Percentiles rank a stretch among this genome's conserved stretches.
These are phyloP conservation scores for Onthophagus taurus DNA, from an alignment of 1,140 invertebrate genomes.

Conservation along the genomic window DNA sequence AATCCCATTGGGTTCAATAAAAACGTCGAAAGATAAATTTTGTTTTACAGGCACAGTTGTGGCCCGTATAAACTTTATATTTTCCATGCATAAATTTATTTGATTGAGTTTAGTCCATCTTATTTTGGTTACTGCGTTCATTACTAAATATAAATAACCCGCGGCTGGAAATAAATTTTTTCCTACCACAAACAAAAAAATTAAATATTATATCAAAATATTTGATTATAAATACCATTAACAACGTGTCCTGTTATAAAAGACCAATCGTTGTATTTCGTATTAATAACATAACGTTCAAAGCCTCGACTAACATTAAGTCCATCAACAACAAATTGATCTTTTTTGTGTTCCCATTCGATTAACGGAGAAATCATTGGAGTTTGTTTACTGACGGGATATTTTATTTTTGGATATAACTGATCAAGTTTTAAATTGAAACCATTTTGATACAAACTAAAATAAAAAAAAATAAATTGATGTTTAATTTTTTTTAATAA, in stretches of 20 bases:
- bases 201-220: background rate
- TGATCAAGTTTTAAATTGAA: constrained; percentile 3
- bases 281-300: no score
- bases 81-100: constrained; percentile 74
- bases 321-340: no score
- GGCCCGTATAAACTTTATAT: constrained; percentile 74
- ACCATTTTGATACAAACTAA: background rate
- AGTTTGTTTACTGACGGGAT: constrained; percentile 2
- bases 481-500: no score
- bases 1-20: constrained; percentile 50
- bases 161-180: constrained; percentile 84
- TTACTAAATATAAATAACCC: constrained; percentile 74
- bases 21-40: constrained; percentile 64
- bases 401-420: background rate
- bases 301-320: no score
- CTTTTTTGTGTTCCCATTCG: constrained; percentile 5
- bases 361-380: constrained; percentile 4
- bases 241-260: constrained; percentile 80
- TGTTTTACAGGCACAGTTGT: constrained; percentile 66
- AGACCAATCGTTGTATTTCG: constrained; percentile 59
- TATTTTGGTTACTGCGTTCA: constrained; percentile 79
- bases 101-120: constrained; percentile 56
- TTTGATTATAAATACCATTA: constrained; percentile 48
- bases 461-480: no score
- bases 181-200: constrained; percentile 38